A percentile compares a stretch with the other conserved stretches of the same genome.
Evolutionary conservation across 2,113 vertebrate species (phyloP).

Genomic region (Microcebus jonahi): DNA sequence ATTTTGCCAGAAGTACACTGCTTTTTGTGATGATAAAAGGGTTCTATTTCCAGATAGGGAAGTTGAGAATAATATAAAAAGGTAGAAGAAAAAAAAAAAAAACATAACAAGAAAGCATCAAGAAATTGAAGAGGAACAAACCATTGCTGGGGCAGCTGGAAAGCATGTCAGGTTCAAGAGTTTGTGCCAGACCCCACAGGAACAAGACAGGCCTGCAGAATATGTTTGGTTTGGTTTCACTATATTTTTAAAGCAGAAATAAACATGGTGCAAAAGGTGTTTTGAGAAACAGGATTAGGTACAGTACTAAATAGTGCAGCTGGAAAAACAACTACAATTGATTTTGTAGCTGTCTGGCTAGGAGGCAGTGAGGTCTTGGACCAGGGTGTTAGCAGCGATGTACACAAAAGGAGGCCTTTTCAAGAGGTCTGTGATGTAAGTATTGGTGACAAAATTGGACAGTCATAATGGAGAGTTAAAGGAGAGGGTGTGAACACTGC

Average conservation of each 20-base stretch:
- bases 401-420: not conserved
- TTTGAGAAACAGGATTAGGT: not conserved
- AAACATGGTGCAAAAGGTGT: not conserved
- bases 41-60: not conserved
- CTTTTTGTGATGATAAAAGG: not conserved
- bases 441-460: not conserved
- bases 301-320: not conserved
- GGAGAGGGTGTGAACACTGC: not conserved
- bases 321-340: not conserved
- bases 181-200: not conserved
- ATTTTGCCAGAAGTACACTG: not conserved
- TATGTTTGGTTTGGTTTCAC: not conserved
- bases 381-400: not conserved
- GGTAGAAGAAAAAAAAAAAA: not conserved
- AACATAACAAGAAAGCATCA: not conserved
- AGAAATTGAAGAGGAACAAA: not conserved
- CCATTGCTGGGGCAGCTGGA: not conserved
- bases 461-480: not conserved
- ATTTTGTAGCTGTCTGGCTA: not conserved
- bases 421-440: not conserved
- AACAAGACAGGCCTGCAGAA: not conserved
- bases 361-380: not conserved
- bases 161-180: not conserved
- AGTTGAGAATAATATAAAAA: not conserved
- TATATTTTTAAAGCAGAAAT: not conserved